Percentiles rank a stretch among this genome's conserved stretches.
phyloP scores from a whole-genome alignment of 2,888 invertebrate genomes.

The Oxytorus armatus region DNA sequence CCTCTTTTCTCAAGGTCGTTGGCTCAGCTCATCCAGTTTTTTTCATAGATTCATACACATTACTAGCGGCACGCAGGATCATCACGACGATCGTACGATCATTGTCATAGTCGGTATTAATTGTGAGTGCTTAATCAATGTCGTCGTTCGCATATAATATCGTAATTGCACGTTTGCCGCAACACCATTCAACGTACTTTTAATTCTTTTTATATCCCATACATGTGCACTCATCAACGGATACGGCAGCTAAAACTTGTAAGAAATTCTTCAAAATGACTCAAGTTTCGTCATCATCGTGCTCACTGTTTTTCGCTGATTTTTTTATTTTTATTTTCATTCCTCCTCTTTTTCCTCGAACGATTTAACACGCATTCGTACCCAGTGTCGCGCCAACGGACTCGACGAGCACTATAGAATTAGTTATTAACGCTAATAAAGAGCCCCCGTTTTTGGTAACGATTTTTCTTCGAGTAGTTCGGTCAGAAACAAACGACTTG shows the following conservation, averaged over 20 bases:
- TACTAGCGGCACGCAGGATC: constrained; percentile 76
- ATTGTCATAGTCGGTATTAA: constrained; percentile 69
- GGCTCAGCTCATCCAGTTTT: constrained; percentile 78
- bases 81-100: constrained; percentile 69
- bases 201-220: constrained; percentile 65
- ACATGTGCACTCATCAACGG: constrained; percentile 75
- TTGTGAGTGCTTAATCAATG: constrained; percentile 61
- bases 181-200: constrained; percentile 76
- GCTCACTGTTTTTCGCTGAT: constrained; percentile 56
- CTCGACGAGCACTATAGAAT: constrained; percentile 64
- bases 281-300: constrained; percentile 74
- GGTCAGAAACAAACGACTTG: constrained; percentile 4
- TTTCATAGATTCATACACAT: constrained; percentile 77
- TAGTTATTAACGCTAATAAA: constrained; percentile 61
- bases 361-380: constrained; percentile 67
- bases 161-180: constrained; percentile 60
- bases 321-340: constrained; percentile 48
- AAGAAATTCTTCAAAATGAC: constrained; percentile 83
- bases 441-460: constrained; percentile 37
- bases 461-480: neutral
- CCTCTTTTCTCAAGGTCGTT: constrained; percentile 72
- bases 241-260: constrained; percentile 84
- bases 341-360: constrained; percentile 66
- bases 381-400: constrained; percentile 75
- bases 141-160: constrained; percentile 68